phyloP scores from a whole-genome alignment of 2,797 vertebrate species.

The Sphenopsis melanotis region DNA sequence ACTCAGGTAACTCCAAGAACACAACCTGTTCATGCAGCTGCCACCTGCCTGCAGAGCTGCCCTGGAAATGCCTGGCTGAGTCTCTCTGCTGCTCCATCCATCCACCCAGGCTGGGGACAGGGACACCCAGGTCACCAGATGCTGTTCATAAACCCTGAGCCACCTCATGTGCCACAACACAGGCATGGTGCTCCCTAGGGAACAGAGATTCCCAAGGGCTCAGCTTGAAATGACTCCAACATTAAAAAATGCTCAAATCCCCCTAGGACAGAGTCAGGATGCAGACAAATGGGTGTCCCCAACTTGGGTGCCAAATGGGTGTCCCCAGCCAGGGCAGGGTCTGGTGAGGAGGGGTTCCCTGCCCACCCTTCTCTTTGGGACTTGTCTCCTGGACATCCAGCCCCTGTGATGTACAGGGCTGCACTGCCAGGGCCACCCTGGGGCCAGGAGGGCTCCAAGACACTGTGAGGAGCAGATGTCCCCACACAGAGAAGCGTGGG shows the following conservation, averaged over 20 bases:
- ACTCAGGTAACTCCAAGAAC: not conserved
- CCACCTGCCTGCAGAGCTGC: not conserved
- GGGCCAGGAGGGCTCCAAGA: not conserved
- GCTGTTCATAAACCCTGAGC: not conserved
- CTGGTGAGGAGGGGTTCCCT: not conserved
- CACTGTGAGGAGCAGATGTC: not conserved
- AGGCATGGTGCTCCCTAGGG: not conserved
- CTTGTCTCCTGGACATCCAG: not conserved
- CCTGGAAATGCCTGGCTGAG: not conserved
- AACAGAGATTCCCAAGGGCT: not conserved
- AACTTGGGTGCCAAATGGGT: not conserved
- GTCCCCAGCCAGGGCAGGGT: not conserved
- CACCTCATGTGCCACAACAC: not conserved
- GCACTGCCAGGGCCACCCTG: not conserved
- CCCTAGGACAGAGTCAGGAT: not conserved
- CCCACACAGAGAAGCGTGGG: accelerated
- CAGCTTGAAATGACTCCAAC: not conserved
- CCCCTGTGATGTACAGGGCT: not conserved
- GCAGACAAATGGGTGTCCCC: not conserved
- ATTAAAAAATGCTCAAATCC: not conserved
- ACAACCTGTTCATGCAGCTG: not conserved
- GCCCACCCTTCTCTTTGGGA: not conserved
- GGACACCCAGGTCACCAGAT: not conserved
- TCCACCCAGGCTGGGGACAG: not conserved
- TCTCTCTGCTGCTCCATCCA: not conserved